Evolutionary conservation across 2,888 invertebrate species (phyloP), one percentile per base, ranked within the genome.

Genomic region (Drosophila neonasuta): DNA sequence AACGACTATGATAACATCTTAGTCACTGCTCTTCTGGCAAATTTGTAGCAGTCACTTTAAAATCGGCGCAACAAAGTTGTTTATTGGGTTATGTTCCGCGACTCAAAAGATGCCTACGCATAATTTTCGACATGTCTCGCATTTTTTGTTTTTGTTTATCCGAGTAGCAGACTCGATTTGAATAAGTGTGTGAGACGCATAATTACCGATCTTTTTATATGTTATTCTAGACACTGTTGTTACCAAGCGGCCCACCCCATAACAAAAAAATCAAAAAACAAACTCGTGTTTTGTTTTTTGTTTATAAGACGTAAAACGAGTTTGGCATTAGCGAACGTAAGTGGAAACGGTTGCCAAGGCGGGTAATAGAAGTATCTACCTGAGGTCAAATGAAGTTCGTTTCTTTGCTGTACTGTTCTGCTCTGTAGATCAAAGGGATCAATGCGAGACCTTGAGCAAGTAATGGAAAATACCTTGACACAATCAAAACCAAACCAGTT

Each of bases 301-400:
- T 58, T 79, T 60, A 51, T 80, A 36, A 49, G 54, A 48, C 49
- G 46, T 20, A 36, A 79, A 87, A 81, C 80, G 29, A 69, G 87
- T 81, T 87, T 87, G 51, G 34, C 68, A 74, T 69, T 62, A 32
- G 32, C 29, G 49, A 45, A 46, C 55, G 30, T 54, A 48, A 60
- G 39, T 45, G 41, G 41, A 29, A 45, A 46, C n/a, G 57, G 64
- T 59, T 74, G 63, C 58, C 77, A 73, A 68, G 65, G 59, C 78
- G 78, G 36, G 36, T 79, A 81, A 75, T 76, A 77, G 67, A 85
- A 87, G 67, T 60, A 50, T 65, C 50, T 71, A 60, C 68, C 68
- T 85, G 62, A 87, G 80, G 87, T 81, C 80, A 64, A 56, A 65
- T 76, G 49, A 79, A 70, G 77, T 76, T 71, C 55, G 45, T 49